Conservation (phyloP, 1,140 invertebrate genomes). For the Oryzaephilus surinamensis region DNA sequence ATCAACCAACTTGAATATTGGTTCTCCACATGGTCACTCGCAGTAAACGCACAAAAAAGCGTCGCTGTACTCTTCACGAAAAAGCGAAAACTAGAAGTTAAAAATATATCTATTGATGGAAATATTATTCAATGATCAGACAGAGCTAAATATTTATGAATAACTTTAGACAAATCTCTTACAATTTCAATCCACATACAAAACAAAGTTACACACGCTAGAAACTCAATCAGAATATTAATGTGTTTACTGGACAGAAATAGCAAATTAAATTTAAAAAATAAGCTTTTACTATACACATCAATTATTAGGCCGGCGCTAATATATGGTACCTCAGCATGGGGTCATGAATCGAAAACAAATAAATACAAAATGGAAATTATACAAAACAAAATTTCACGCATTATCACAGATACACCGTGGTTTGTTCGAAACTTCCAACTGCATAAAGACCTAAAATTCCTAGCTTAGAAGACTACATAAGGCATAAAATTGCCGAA, state of each 20-base stretch:
- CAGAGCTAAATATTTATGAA: slow-evolving; percentile 5
- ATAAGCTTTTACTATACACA: slow-evolving; percentile 1
- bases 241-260: slow-evolving; percentile 1
- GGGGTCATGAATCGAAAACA: too few species aligned
- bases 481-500: too few species aligned
- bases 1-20: slow-evolving; percentile 1
- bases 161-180: slow-evolving; percentile 2
- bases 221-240: not conserved
- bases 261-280: not conserved
- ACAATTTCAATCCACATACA: slow-evolving; percentile 1
- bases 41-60: slow-evolving; percentile 3
- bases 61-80: not conserved
- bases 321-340: slow-evolving; percentile 1
- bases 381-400: too few species aligned
- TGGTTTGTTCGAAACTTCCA: too few species aligned
- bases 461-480: too few species aligned
- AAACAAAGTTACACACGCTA: not conserved
- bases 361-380: too few species aligned
- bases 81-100: not conserved
- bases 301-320: slow-evolving; percentile 1
- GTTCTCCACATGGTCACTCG: slow-evolving; percentile 3
- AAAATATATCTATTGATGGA: not conserved
- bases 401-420: too few species aligned
- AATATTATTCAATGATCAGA: not conserved
- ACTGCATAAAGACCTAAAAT: too few species aligned